Evolutionary conservation across 2,797 vertebrate species (phyloP).

Genomic region (Cercopithecus diana): DNA sequence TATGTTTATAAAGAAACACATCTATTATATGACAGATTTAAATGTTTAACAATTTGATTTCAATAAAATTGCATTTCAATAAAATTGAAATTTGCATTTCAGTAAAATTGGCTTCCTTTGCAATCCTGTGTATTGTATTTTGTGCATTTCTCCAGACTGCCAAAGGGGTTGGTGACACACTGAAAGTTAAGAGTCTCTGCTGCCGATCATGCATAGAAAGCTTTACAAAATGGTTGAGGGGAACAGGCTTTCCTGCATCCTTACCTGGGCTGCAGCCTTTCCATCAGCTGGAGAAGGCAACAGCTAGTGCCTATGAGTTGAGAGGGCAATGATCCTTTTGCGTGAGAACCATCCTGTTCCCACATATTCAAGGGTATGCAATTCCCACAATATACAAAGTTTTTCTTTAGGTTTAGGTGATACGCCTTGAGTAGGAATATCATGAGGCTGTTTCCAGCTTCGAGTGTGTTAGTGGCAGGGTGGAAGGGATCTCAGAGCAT

Average conservation of each 20-base stretch:
- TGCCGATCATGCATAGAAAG: not conserved
- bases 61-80: not conserved
- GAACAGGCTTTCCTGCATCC: not conserved
- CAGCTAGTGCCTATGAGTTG: not conserved
- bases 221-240: not conserved
- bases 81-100: slow-evolving; percentile 13
- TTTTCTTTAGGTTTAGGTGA: not conserved
- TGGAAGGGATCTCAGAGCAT: not conserved
- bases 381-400: not conserved
- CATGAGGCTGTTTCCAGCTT: not conserved
- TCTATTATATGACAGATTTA: not conserved
- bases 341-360: not conserved
- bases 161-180: not conserved
- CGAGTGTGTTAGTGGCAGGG: not conserved
- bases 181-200: not conserved
- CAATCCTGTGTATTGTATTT: not conserved
- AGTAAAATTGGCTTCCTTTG: slow-evolving; percentile 1
- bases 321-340: not conserved
- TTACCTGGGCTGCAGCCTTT: not conserved
- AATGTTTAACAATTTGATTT: not conserved
- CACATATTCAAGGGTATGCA: not conserved
- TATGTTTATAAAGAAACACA: not conserved
- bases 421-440: not conserved
- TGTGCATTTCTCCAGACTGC: not conserved
- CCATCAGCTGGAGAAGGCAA: not conserved